Percentiles rank a stretch among this genome's conserved stretches.
These are phyloP conservation scores for Cricetomys ansorgei DNA, from an alignment of 2,113 vertebrate genomes.

Conservation along the genomic window DNA sequence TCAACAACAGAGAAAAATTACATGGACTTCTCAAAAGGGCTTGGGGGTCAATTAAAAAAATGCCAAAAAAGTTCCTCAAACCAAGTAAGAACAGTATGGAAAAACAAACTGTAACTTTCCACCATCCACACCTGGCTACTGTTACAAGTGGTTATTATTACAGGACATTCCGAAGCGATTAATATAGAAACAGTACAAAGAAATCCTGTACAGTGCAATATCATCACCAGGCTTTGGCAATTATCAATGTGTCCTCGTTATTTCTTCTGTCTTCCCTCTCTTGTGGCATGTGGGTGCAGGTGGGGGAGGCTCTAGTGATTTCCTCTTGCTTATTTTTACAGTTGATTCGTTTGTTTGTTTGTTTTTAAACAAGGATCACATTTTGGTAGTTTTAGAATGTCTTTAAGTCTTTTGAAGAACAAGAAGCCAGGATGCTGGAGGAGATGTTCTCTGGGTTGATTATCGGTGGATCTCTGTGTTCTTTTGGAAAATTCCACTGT, in stretches of 20 bases:
- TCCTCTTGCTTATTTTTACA: conserved; percentile 37
- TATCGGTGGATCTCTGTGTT: conserved; percentile 50
- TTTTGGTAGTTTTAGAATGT: conserved; percentile 8
- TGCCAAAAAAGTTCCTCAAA: neutral
- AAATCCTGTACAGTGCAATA: rapidly evolving
- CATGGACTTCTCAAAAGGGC: neutral
- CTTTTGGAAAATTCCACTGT: conserved; percentile 69
- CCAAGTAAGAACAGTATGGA: conserved; percentile 10
- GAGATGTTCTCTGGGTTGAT: neutral
- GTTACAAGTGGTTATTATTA: neutral
- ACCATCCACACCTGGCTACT: neutral
- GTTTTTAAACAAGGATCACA: neutral
- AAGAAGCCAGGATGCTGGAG: neutral
- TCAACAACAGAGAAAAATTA: neutral
- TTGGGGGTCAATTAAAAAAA: neutral
- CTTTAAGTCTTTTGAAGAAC: conserved; percentile 1
- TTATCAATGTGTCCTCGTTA: neutral
- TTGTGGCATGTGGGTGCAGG: neutral
- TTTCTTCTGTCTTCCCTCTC: neutral
- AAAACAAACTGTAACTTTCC: conserved; percentile 21
- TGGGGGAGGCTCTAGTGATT: neutral
- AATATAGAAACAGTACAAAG: neutral
- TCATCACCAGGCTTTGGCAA: neutral
- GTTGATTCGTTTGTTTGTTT: neutral
- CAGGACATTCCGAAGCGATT: neutral